Conservation (phyloP, 2,113 vertebrate species). For the Charadrius vociferus region DNA sequence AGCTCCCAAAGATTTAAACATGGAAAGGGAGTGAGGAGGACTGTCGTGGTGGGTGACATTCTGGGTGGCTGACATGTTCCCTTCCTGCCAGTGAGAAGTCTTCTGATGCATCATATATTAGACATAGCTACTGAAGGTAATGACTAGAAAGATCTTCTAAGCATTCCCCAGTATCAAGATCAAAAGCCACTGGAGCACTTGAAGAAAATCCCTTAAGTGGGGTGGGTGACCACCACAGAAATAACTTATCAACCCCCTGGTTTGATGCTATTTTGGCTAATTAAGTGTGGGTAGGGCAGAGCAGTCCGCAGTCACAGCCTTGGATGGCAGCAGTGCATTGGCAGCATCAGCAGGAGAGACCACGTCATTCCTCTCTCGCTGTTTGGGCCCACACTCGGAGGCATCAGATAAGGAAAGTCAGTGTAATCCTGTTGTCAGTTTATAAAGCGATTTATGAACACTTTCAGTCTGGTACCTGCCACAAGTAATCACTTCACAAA, state of each 20-base stretch:
- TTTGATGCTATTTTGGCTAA: not conserved
- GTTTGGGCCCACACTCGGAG: not conserved
- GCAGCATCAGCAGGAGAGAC: not conserved
- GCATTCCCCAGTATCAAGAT: not conserved
- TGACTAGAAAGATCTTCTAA: not conserved
- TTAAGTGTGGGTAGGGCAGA: not conserved
- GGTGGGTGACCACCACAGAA: not conserved
- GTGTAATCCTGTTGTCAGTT: not conserved
- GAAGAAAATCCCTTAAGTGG: not conserved
- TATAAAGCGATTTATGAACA: not conserved
- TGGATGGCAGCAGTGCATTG: not conserved
- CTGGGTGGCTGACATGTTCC: not conserved
- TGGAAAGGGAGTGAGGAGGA: not conserved
- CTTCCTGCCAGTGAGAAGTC: not conserved
- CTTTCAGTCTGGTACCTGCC: not conserved
- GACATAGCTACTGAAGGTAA: not conserved
- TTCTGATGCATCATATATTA: not conserved
- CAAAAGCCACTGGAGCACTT: not conserved
- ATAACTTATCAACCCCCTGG: not conserved
- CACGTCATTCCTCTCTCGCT: not conserved
- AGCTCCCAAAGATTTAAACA: not conserved
- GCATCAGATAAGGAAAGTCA: not conserved
- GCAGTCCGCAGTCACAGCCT: not conserved
- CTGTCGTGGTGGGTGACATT: not conserved
- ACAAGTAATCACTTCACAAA: not conserved